Evolutionary conservation across 2,113 vertebrate species (phyloP).

Genomic region (Festucalex cinctus): DNA sequence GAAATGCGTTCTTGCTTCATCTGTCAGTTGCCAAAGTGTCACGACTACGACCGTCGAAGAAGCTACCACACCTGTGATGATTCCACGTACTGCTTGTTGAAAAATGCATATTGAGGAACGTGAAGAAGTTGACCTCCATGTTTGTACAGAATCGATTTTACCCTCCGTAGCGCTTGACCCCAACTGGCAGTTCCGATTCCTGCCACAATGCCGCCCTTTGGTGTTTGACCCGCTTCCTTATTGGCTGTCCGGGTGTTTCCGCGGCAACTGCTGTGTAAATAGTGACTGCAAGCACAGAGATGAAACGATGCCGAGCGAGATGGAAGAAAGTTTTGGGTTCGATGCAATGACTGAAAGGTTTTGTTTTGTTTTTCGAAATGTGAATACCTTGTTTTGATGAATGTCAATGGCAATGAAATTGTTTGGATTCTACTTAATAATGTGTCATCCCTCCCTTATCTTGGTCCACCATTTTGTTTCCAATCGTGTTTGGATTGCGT

Average conservation of each 20-base stretch:
- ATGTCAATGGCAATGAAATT: slow-evolving; percentile 50
- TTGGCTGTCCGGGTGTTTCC: slow-evolving; percentile 56
- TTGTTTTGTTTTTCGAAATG: slow-evolving; percentile 69
- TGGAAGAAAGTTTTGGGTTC: slow-evolving; percentile 65
- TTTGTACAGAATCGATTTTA: slow-evolving; percentile 41
- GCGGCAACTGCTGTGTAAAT: slow-evolving; percentile 61
- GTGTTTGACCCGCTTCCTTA: slow-evolving; percentile 13
- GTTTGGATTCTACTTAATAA: slow-evolving; percentile 62
- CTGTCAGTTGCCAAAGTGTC: slow-evolving; percentile 61
- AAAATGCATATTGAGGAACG: slow-evolving; percentile 12
- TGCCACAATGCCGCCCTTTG: slow-evolving; percentile 27
- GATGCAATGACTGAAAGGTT: slow-evolving; percentile 67
- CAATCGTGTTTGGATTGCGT: slow-evolving; percentile 39
- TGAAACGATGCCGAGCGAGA: slow-evolving; percentile 37
- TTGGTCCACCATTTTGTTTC: slow-evolving; percentile 28
- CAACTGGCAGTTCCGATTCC: neutral
- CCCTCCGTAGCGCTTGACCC: neutral
- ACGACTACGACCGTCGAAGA: slow-evolving; percentile 3
- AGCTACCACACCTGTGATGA: neutral
- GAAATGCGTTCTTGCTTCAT: neutral
- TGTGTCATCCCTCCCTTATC: slow-evolving; percentile 25
- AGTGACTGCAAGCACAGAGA: slow-evolving; percentile 29
- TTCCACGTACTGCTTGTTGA: slow-evolving; percentile 12
- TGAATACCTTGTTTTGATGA: slow-evolving; percentile 61
- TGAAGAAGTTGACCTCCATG: slow-evolving; percentile 34